Conservation (phyloP, 2,113 vertebrate species). For the Aspidoscelis tigris region DNA sequence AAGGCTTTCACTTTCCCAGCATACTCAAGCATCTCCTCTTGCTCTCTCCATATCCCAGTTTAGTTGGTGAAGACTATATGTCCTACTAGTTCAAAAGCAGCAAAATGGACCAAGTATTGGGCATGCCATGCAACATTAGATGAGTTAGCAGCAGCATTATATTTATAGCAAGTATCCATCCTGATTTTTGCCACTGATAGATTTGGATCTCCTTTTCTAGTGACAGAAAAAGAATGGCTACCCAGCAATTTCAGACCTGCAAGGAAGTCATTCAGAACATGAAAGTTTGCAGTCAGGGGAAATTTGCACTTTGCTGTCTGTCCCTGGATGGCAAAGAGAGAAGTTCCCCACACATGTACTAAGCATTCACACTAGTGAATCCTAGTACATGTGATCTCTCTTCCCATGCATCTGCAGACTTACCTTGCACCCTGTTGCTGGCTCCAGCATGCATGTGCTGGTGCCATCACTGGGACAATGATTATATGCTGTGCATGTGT, state of each 20-base stretch:
- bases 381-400: no score
- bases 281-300: background rate
- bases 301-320: background rate
- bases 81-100: constrained; percentile 17
- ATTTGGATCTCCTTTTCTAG: constrained; percentile 20
- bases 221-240: constrained; percentile 22
- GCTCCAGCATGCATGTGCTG: no score
- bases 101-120: constrained; percentile 14
- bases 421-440: no score
- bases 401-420: no score
- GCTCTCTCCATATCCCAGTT: background rate
- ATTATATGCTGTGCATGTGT: no score
- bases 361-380: no score
- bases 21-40: background rate
- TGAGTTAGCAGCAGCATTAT: constrained; percentile 19
- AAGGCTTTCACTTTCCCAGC: fast-evolving
- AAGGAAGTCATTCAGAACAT: constrained; percentile 28
- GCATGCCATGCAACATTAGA: constrained; percentile 18
- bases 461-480: no score
- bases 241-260: constrained; percentile 16
- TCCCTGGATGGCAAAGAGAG: background rate
- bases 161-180: constrained; percentile 24
- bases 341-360: no score
- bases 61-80: constrained; percentile 1
- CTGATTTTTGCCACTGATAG: constrained; percentile 5